Percentiles rank a stretch among this genome's conserved stretches.
Evolutionary conservation across 2,797 vertebrate genomes (phyloP).

Genomic region (Gobionotothen gibberifrons): DNA sequence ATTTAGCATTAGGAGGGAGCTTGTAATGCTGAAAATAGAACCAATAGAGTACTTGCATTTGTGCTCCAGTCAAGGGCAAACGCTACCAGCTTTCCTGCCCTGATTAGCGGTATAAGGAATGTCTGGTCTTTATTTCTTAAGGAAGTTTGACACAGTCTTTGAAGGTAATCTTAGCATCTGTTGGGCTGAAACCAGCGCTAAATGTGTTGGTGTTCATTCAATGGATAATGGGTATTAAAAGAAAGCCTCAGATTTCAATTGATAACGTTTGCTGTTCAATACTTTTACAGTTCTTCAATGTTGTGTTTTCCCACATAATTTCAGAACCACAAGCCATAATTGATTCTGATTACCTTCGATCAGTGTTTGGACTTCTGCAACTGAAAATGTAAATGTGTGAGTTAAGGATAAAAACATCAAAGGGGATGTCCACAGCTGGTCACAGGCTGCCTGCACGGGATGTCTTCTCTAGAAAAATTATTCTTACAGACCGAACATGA

Average conservation of each 20-base stretch:
- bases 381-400: not conserved
- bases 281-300: not conserved
- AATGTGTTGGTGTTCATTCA: constrained; percentile 20
- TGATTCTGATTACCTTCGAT: not conserved
- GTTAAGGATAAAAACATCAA: not conserved
- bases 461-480: not conserved
- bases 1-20: constrained; percentile 65
- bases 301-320: too few species aligned
- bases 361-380: not conserved
- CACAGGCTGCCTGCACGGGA: not conserved
- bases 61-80: constrained; percentile 42
- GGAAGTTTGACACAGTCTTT: constrained; percentile 41
- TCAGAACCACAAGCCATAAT: not conserved
- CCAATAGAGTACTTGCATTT: constrained; percentile 39
- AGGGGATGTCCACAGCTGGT: not conserved
- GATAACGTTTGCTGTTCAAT: constrained; percentile 14
- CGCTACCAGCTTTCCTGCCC: constrained; percentile 33
- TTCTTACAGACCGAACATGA: not conserved
- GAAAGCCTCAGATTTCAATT: not conserved
- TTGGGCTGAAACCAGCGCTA: constrained; percentile 10
- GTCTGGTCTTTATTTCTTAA: constrained; percentile 61
- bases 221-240: constrained; percentile 8
- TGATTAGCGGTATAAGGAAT: constrained; percentile 59
- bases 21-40: constrained; percentile 74
- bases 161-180: constrained; percentile 54